phyloP scores from a whole-genome alignment of 2,113 vertebrate genomes.

The Helogale parvula region DNA sequence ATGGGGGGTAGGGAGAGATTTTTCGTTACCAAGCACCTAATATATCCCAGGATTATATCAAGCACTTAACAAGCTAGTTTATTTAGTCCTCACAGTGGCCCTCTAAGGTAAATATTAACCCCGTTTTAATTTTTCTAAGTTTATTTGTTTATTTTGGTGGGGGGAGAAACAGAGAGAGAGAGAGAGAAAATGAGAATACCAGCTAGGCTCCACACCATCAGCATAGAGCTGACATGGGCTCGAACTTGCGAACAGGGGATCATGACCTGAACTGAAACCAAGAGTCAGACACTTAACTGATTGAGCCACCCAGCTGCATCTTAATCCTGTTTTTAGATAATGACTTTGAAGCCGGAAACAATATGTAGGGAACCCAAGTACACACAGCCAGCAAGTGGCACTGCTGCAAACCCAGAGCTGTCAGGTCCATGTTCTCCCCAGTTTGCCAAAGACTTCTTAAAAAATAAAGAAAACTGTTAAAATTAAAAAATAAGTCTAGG shows the following conservation, averaged over 20 bases:
- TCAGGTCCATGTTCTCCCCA: neutral
- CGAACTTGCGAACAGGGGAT: neutral
- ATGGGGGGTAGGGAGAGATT: neutral
- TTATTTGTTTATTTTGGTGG: neutral
- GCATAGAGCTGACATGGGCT: neutral
- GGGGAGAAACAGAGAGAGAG: neutral
- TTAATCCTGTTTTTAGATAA: neutral
- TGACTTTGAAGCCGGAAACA: neutral
- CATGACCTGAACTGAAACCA: neutral
- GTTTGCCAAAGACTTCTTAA: neutral
- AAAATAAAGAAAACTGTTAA: neutral
- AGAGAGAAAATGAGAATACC: neutral
- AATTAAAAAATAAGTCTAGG: neutral
- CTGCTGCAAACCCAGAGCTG: no score
- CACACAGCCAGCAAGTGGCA: neutral
- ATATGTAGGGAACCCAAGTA: neutral
- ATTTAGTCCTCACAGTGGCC: neutral
- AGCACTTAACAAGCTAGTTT: neutral
- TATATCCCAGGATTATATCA: neutral
- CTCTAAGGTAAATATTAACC: neutral
- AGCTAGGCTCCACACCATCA: neutral
- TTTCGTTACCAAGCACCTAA: neutral
- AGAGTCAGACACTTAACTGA: neutral
- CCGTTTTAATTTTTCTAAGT: neutral
- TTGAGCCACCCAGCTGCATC: neutral